Conservation (phyloP, 2,113 vertebrate genomes). For the Planiliza haematocheilus region DNA sequence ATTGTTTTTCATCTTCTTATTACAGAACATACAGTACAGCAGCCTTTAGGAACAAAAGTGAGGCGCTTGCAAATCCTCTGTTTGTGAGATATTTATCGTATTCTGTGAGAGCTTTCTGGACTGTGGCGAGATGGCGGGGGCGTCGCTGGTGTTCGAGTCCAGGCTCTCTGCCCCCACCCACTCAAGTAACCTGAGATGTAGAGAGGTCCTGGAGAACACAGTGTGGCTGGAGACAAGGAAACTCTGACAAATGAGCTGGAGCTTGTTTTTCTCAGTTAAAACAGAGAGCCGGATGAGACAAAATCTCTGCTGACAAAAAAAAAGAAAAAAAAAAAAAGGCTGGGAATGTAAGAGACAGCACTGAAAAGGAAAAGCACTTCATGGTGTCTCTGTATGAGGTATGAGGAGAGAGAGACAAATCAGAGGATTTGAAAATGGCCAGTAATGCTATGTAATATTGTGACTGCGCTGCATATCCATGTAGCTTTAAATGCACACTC, state of each 20-base stretch:
- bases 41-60: not conserved
- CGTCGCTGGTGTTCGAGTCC: constrained; percentile 53
- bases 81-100: constrained; percentile 47
- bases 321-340: not conserved
- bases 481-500: not conserved
- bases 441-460: not conserved
- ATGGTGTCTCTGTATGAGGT: not conserved
- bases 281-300: constrained; percentile 42
- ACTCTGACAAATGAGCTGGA: constrained; percentile 72
- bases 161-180: constrained; percentile 22
- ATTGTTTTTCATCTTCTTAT: too few relatives aligned
- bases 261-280: constrained; percentile 62
- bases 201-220: constrained; percentile 69
- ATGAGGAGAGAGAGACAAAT: constrained; percentile 15
- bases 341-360: constrained; percentile 23
- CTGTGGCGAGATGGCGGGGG: not conserved
- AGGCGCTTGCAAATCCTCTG: constrained; percentile 39
- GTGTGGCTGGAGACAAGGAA: constrained; percentile 75
- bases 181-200: constrained; percentile 69
- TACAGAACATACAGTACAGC: too few relatives aligned
- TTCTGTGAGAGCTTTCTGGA: constrained; percentile 10
- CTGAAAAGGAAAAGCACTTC: constrained; percentile 10
- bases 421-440: constrained; percentile 13
- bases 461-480: not conserved
- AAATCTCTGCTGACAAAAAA: constrained; percentile 55